Base-by-base conservation (phyloP, 2,797 vertebrate genomes). In the Selene dorsalis region DNA sequence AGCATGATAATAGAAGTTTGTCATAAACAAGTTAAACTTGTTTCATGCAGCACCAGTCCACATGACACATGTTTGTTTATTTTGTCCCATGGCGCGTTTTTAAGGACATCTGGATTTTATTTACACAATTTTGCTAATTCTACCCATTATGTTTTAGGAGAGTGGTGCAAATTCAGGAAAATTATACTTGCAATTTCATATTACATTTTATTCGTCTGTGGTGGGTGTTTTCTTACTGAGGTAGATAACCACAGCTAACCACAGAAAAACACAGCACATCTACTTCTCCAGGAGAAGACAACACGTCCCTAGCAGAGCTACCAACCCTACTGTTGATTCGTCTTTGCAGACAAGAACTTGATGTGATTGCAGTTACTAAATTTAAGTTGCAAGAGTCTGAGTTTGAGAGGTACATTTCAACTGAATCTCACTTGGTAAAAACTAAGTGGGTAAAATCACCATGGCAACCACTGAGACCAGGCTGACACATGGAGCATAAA, bases 101-200 rank as follows among this genome's bases (percentile, higher is more conserved):
- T 52, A 22, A n/a, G 38, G 12, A 35, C 58, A 57, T 77, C 38
- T 75, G 72, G 41, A 35, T 76, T 75, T 69, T 50, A 16, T 73
- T 78, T 72, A 3, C 13, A 24, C 16, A 79, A 38, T 66, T 58
- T 41, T 58, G 61, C 47, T 66, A 41, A 61, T 55, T 60, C 6
- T 58, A 10, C 69, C 50, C 28, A 9, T 14, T 48, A 28, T 71
- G 56, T 77, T 80, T 66, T 62, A 22, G 38, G 35, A 48, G 56
- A 43, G 20, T 57, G 26, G 39, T 64, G 14, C 17, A 4, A 41
- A 45, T 61, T 72, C 45, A 47, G 16, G 32, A 59, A 12, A 79
- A 69, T 59, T 60, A 59, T 10, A 4, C 18, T 52, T 65, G 3
- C 32, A 74, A 70, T 69, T 78, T 63, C 12, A 65, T 50, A 60